Percentiles rank a stretch among this genome's conserved stretches.
phyloP scores from a whole-genome alignment of 1,140 invertebrate species.

The Doryteuthis pealeii region DNA sequence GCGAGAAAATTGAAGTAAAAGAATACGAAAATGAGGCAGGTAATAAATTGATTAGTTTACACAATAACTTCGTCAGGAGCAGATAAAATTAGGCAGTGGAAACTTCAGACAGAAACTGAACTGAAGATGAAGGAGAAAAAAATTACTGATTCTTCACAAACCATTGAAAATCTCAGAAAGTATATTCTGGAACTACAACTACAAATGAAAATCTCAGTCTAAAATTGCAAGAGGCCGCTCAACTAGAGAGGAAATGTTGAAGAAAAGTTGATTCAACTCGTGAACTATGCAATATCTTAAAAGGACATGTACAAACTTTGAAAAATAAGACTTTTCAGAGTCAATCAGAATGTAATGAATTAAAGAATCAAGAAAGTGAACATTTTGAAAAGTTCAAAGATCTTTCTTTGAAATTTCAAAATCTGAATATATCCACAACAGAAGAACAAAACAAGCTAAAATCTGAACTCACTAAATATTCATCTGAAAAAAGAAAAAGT shows the following conservation, averaged over 20 bases:
- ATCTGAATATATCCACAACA: slow-evolving; percentile 34
- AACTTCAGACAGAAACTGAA: slow-evolving; percentile 54
- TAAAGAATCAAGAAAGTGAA: slow-evolving; percentile 39
- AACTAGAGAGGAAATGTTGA: slow-evolving; percentile 38
- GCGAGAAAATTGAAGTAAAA: too few species aligned
- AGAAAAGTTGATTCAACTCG: slow-evolving; percentile 39
- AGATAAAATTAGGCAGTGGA: slow-evolving; percentile 57
- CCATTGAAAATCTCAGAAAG: slow-evolving; percentile 49
- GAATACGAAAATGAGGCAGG: neutral
- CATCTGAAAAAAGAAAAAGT: neutral
- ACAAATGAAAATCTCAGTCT: slow-evolving; percentile 47
- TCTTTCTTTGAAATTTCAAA: slow-evolving; percentile 34
- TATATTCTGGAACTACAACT: slow-evolving; percentile 54
- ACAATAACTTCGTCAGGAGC: slow-evolving; percentile 52
- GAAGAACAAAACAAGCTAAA: slow-evolving; percentile 30
- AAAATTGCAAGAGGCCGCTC: slow-evolving; percentile 42
- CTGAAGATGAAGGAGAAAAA: slow-evolving; percentile 55
- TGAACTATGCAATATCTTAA: slow-evolving; percentile 41
- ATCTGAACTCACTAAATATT: neutral
- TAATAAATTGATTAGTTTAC: slow-evolving; percentile 37
- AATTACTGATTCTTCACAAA: slow-evolving; percentile 41
- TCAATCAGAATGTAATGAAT: slow-evolving; percentile 41
- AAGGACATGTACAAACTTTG: slow-evolving; percentile 28
- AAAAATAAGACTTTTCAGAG: slow-evolving; percentile 24
- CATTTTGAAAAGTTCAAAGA: slow-evolving; percentile 44